Base-by-base conservation (phyloP, 1,140 invertebrate genomes). In the Whitmania pigra region DNA sequence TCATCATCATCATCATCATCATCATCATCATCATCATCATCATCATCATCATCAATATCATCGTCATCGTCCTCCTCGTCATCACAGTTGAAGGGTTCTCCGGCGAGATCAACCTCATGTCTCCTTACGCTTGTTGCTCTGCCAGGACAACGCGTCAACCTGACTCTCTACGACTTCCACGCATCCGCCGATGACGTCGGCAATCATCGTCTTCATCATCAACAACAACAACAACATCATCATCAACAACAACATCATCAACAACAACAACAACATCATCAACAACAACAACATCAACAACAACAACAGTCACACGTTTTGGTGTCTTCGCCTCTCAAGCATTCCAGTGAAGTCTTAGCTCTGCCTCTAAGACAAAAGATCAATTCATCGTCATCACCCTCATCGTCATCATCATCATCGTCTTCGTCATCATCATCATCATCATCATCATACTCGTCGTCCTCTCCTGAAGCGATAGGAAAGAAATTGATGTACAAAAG, bases 141-240 rank as follows among this genome's bases (percentile, higher is more conserved):
- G 15, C 31, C 2, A 25, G 40, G 69, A 18, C 69, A 70, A 49
- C 69, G 69, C 53, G 53, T 70, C 53, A 70, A 70, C 43, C 53
- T 70, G 36, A 70, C 69, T 20, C 53, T 70, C 43, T 70, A 70
- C 69, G 43, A 70, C 69, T 70, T 70, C 22, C 36, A 11, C 5
- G 2, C 67, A 13, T n/a, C 57, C 15, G 11, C 22, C 57, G 7
- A 63, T 63, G 22, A 63, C 29, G 2, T 25, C 29, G 11, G 29
- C 29, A 13, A 15, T 1, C 57, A 63, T n/a, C 29, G 15, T 18
- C 57, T 11, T 1, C 57, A 63, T 63, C 57, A n/a, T 63, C 29
- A 31, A 11, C 57, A 63, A 1, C 57, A 63, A 1, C 29, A 17
- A 4, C 57, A 63, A 15, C 57, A 63, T 5, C 57, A 63, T 6